These are phyloP conservation scores for Trichonephila clavipes DNA, from an alignment of 1,140 invertebrate species.

Conservation along the genomic window DNA sequence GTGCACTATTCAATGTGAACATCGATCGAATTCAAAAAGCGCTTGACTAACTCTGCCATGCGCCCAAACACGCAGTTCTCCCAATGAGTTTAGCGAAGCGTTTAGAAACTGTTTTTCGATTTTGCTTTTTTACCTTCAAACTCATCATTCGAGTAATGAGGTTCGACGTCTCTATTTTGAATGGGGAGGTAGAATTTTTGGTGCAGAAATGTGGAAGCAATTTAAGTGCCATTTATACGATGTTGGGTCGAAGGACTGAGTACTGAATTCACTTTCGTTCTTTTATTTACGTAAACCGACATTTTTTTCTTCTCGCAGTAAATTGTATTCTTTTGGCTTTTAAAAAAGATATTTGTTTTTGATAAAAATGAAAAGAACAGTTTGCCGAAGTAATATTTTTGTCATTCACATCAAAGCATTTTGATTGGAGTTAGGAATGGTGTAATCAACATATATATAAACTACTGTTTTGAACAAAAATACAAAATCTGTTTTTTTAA, in stretches of 20 bases:
- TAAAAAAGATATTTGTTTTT: too few relatives aligned
- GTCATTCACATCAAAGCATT: too few relatives aligned
- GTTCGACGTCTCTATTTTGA: conserved; percentile 2
- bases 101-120: conserved; percentile 2
- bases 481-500: too few relatives aligned
- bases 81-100: conserved; percentile 15
- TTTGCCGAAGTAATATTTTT: too few relatives aligned
- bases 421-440: too few relatives aligned
- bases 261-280: neutral
- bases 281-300: neutral
- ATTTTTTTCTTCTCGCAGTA: neutral
- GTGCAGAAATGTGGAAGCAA: too few relatives aligned
- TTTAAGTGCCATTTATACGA: too few relatives aligned
- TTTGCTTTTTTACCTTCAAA: conserved; percentile 10
- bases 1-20: conserved; percentile 23
- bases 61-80: neutral
- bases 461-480: too few relatives aligned
- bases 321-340: neutral
- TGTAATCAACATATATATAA: too few relatives aligned
- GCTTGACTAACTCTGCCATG: conserved; percentile 4
- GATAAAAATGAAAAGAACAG: too few relatives aligned
- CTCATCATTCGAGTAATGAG: neutral
- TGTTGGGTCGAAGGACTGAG: neutral
- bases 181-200: neutral
- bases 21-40: conserved; percentile 31